Evolutionary conservation across 2,113 vertebrate genomes (phyloP), one percentile per base, ranked within the genome.

Genomic region (Heterochromis multidens): DNA sequence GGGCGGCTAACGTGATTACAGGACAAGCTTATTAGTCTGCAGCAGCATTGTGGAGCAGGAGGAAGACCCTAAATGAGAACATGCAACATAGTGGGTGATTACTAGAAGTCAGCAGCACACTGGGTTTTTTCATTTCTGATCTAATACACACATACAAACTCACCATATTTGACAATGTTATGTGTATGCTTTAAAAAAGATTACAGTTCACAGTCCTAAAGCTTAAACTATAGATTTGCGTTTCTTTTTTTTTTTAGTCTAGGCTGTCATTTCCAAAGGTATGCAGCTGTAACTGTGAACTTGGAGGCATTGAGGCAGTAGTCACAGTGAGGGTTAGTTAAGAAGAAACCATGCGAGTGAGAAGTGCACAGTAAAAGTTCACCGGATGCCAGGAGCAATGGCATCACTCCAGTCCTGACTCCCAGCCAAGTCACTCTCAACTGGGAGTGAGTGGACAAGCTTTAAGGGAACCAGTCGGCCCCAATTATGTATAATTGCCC

Each of bases 21-120:
- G 97, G 96, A 97, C 97, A 96, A 96, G 97, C 97, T 98, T 97
- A 99, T 98, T 98, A 98, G 97, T 96, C 96, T 97, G 96, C 94
- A 93, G 95, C 91, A 95, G 97, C 96, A 95, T 95, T 94, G 96
- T 95, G 96, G 87, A 96, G 95, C 87, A 59, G 90, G 96, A 96
- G 95, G 96, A 96, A 96, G 97, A 95, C 82, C 90, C 96, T 96
- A 97, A 97, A 97, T 97, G 97, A 97, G 97, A 96, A 96, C 95
- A 96, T 96, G 97, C 82, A 91, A 87, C 60, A 82, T 83, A 80
- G 84, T 85, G 82, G 84, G 82, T 82, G 94, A 95, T 94, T 89
- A 91, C 67, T 61, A 83, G 49, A 86, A 87, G 82, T 86, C 85
- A 84, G 80, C 59, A 80, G 87, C 84, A 91, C 78, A 67, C 58